These are phyloP conservation scores for Camelus dromedarius DNA, from an alignment of 2,113 vertebrate genomes.

Conservation along the genomic window DNA sequence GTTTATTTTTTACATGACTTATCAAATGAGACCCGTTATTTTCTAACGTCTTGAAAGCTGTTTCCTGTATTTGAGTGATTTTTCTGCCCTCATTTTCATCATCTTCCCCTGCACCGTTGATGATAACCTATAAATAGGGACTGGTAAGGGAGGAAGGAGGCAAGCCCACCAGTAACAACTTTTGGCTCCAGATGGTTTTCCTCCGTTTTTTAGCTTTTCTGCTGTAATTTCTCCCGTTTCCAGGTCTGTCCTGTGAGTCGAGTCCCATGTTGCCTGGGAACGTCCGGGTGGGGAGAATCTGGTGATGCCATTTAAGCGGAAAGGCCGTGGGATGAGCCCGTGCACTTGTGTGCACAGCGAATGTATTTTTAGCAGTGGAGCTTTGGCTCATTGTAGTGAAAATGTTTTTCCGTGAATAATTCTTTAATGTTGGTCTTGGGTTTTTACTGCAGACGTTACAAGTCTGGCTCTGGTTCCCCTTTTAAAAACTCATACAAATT, in stretches of 20 bases:
- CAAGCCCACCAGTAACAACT: rapidly evolving
- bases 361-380: constrained; percentile 39
- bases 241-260: not conserved
- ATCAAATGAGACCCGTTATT: not conserved
- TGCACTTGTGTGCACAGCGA: not conserved
- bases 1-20: not conserved
- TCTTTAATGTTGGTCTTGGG: constrained; percentile 22
- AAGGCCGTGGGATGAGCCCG: not conserved
- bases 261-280: not conserved
- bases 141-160: not conserved
- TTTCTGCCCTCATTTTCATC: not conserved
- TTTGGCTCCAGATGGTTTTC: not conserved
- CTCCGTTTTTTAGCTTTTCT: not conserved
- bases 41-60: not conserved
- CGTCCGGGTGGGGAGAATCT: not conserved
- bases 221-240: not conserved
- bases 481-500: not conserved
- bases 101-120: not conserved
- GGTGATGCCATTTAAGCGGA: not conserved
- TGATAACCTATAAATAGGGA: not conserved
- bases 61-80: not conserved
- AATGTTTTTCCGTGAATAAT: constrained; percentile 63
- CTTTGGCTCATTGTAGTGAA: constrained; percentile 38
- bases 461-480: not conserved
- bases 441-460: constrained; percentile 54